Percentiles rank a stretch among this genome's conserved stretches.
phyloP scores from a whole-genome alignment of 1,140 invertebrate genomes.

The Latrodectus geometricus region DNA sequence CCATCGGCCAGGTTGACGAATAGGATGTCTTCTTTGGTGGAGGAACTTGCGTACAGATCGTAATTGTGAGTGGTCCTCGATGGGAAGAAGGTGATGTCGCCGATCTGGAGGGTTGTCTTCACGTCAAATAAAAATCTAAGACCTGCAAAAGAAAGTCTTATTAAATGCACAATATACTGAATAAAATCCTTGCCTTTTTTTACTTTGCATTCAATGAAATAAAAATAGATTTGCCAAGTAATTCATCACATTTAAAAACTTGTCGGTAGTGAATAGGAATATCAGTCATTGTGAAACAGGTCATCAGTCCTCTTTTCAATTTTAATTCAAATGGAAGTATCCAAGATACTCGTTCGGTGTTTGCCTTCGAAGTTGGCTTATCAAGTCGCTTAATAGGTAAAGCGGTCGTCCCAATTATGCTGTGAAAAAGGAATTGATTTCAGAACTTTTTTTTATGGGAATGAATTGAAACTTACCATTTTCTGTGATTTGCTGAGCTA shows the following conservation, averaged over 20 bases:
- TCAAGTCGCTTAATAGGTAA: too few relatives aligned
- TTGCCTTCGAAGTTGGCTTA: too few relatives aligned
- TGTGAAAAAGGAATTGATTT: too few relatives aligned
- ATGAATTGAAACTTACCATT: slow-evolving; percentile 66
- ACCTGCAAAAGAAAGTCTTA: slow-evolving; percentile 66
- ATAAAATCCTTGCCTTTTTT: background rate
- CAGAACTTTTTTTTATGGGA: background rate
- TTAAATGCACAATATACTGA: background rate
- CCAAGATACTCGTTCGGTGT: too few relatives aligned
- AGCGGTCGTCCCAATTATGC: too few relatives aligned
- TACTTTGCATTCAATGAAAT: too few relatives aligned
- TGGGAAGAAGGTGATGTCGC: slow-evolving; percentile 82
- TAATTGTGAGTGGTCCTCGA: slow-evolving; percentile 81
- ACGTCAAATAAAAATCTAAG: slow-evolving; percentile 82
- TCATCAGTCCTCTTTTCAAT: too few relatives aligned
- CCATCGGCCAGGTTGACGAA: slow-evolving; percentile 81
- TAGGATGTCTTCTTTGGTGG: slow-evolving; percentile 81
- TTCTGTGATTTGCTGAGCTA: slow-evolving; percentile 78
- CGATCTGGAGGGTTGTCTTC: slow-evolving; percentile 81
- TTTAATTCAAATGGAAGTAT: background rate
- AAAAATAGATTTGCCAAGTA: too few relatives aligned
- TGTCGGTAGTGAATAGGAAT: background rate
- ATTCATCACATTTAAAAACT: background rate
- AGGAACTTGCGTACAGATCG: slow-evolving; percentile 80
- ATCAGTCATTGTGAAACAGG: too few relatives aligned